These are phyloP conservation scores for Odocoileus virginianus DNA, from an alignment of 2,113 vertebrate genomes.

Conservation along the genomic window DNA sequence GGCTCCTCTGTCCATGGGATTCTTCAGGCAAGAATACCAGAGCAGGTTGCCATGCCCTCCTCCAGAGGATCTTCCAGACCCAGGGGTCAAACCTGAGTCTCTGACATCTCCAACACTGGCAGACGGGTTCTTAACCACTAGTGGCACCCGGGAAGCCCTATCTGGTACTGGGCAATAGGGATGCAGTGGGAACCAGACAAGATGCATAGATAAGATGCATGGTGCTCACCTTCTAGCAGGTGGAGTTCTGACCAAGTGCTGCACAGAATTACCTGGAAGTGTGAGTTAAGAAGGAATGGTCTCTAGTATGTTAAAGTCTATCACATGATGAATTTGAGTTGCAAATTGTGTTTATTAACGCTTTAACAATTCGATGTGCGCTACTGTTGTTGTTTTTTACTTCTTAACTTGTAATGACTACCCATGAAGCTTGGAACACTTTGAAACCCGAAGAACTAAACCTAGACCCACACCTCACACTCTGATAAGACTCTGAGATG, in stretches of 20 bases:
- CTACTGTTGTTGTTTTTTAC: neutral
- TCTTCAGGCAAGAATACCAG: neutral
- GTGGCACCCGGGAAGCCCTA: rapidly evolving
- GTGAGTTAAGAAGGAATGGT: neutral
- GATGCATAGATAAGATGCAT: neutral
- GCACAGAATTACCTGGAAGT: neutral
- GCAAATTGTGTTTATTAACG: neutral
- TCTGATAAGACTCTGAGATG: neutral
- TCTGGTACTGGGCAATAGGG: neutral
- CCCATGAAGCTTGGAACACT: neutral
- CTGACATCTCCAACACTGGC: neutral
- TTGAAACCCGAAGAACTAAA: neutral
- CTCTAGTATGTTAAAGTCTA: neutral
- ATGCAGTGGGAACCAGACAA: neutral
- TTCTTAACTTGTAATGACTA: neutral
- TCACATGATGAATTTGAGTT: neutral
- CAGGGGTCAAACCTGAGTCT: neutral
- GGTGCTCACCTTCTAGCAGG: neutral
- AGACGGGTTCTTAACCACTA: neutral
- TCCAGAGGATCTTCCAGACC: neutral
- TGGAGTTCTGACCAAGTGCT: neutral
- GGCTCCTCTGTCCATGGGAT: neutral
- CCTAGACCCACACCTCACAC: neutral
- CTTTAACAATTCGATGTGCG: neutral
- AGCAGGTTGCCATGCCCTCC: neutral